phyloP scores from a whole-genome alignment of 37 sponge, comb jelly and placozoan species.

The Beroe forskalii region DNA sequence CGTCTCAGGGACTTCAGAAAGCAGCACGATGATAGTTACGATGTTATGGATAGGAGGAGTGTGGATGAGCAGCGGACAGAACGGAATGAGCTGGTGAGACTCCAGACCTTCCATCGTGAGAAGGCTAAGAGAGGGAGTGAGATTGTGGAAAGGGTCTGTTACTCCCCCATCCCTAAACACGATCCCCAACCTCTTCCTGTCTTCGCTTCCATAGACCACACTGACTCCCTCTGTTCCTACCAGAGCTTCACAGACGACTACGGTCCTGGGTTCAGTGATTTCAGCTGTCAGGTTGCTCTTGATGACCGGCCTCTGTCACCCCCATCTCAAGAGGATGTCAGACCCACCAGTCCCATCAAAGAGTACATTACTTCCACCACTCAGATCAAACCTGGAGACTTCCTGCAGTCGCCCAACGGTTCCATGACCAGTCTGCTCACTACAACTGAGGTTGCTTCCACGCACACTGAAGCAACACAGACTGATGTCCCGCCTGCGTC shows the following conservation, averaged over 20 bases:
- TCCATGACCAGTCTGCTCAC: constrained; percentile 41
- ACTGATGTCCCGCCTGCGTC: not conserved
- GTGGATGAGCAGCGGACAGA: not conserved
- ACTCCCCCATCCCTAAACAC: not conserved
- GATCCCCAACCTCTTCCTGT: not conserved
- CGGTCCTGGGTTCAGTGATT: not conserved
- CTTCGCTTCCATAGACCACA: not conserved
- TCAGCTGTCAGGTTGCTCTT: constrained; percentile 34
- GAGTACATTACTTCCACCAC: constrained; percentile 60
- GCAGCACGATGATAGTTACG: not conserved
- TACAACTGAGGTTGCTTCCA: constrained; percentile 4
- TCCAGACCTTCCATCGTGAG: constrained; percentile 28
- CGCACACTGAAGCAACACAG: constrained; percentile 5
- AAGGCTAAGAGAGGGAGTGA: constrained; percentile 32
- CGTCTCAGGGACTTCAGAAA: constrained; percentile 4
- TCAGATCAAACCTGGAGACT: constrained; percentile 44
- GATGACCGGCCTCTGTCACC: not conserved
- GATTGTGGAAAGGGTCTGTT: constrained; percentile 39
- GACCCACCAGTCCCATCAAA: not conserved
- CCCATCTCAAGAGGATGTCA: not conserved
- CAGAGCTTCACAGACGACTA: not conserved
- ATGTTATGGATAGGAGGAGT: not conserved
- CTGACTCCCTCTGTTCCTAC: not conserved
- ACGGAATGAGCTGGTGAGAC: not conserved
- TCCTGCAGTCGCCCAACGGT: not conserved